Evolutionary conservation across 1,140 invertebrate genomes (phyloP), one percentile per base, ranked within the genome.

Genomic region (Aleiodes sp.): DNA sequence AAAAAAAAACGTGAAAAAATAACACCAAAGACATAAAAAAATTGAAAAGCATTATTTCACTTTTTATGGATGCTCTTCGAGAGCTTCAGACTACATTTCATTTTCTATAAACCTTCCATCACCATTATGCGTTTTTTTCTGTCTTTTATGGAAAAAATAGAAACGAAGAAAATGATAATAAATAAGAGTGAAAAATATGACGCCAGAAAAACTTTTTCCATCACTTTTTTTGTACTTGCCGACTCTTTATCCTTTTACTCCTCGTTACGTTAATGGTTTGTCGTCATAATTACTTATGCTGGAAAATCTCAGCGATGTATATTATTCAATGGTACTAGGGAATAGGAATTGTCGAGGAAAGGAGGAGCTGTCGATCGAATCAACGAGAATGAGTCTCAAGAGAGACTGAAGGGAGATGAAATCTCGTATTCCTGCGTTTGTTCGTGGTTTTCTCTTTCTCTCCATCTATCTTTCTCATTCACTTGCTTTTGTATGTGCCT

Each of bases 251-350:
- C n/a, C n/a, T 35, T 67, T 67, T 33, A 57, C 24, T 67, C 64
- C 39, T 66, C 75, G 75, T 75, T 73, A 77, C 80, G 21, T 83
- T 77, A 82, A 80, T 79, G 75, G 78, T 76, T 67, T 78, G 76
- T 78, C 82, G 79, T 77, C 75, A 74, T 82, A 82, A 84, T 84
- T 82, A 80, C 78, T 81, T 82, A 79, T 76, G 77, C 74, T 70
- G 74, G 77, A 60, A 64, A 66, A 65, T 65, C 43, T 41, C 7
- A 26, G 41, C 63, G 41, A 43, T 33, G 52, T 60, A 29, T 60
- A 28, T 37, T 68, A 57, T 52, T 57, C 12, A 60, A 21, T 16
- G 35, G 14, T 41, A 7, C 21, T 9, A 31, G 29, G 33, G 37
- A 12, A 24, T 33, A 52, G 43, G 41, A 39, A 41, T 4, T 59